Percentiles rank a stretch among this genome's conserved stretches.
Evolutionary conservation across 2,888 invertebrate species (phyloP).

Genomic region (Blastobasis adustella): DNA sequence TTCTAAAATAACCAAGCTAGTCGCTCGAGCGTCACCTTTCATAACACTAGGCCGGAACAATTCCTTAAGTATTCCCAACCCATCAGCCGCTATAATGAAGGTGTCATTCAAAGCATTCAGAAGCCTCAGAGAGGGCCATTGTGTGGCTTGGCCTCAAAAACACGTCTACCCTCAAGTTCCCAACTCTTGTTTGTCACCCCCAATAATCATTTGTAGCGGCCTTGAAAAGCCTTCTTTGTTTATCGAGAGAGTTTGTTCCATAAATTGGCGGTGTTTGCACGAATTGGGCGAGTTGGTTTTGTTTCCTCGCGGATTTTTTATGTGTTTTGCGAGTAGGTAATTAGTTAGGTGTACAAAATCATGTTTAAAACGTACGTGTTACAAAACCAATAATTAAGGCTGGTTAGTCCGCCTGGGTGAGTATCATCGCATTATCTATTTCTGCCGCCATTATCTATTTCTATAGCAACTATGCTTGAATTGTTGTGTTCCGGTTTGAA

Average conservation of each 20-base stretch:
- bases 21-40: slow-evolving; percentile 23
- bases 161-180: slow-evolving; percentile 26
- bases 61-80: slow-evolving; percentile 48
- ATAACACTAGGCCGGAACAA: slow-evolving; percentile 33
- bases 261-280: too few species aligned
- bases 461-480: too few species aligned
- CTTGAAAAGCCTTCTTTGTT: slow-evolving; percentile 25
- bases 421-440: too few species aligned
- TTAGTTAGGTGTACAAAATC: too few species aligned
- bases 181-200: slow-evolving; percentile 23
- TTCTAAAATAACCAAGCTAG: too few species aligned
- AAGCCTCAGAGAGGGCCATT: slow-evolving; percentile 40
- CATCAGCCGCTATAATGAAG: slow-evolving; percentile 57
- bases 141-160: slow-evolving; percentile 32
- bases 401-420: too few species aligned
- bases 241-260: slow-evolving; percentile 11
- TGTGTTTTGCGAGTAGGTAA: too few species aligned
- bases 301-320: not conserved
- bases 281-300: slow-evolving; percentile 14
- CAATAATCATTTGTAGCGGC: slow-evolving; percentile 24
- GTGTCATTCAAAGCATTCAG: slow-evolving; percentile 40
- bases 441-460: too few species aligned
- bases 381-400: too few species aligned
- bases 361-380: too few species aligned
- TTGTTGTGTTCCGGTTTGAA: too few species aligned